phyloP scores from a whole-genome alignment of 2,797 vertebrate genomes.

The Arrhamphus sclerolepis region DNA sequence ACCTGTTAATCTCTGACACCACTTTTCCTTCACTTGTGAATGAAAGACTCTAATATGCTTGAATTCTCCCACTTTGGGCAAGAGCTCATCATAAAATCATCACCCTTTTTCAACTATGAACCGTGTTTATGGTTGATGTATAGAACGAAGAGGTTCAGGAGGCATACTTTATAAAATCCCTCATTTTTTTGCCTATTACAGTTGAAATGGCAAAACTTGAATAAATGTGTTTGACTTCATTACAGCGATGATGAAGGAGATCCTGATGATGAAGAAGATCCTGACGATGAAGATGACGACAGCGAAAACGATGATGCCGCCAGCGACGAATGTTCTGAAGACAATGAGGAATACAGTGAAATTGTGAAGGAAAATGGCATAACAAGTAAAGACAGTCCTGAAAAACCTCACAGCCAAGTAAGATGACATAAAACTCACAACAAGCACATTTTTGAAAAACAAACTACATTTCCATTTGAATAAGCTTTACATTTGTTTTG shows the following conservation, averaged over 20 bases:
- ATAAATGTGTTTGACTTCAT: neutral
- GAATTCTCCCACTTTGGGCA: no score
- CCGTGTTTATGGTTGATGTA: no score
- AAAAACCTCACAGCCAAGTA: slow-evolving; percentile 58
- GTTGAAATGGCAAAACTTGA: neutral
- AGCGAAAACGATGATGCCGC: slow-evolving; percentile 28
- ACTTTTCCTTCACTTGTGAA: no score
- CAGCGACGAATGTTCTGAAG: slow-evolving; percentile 55
- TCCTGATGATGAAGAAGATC: slow-evolving; percentile 74
- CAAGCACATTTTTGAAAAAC: neutral
- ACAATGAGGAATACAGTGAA: slow-evolving; percentile 60
- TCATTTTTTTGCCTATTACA: no score
- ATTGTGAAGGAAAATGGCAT: slow-evolving; percentile 74
- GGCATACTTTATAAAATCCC: no score
- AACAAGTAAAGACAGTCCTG: slow-evolving; percentile 54
- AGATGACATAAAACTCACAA: neutral
- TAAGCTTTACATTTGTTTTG: neutral
- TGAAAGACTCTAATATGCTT: no score
- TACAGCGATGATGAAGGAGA: slow-evolving; percentile 89
- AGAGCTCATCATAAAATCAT: no score
- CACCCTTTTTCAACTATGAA: no score
- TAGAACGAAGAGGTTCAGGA: no score
- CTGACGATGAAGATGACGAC: slow-evolving; percentile 60
- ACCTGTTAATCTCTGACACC: no score
- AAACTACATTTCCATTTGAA: neutral